Conservation (phyloP, 2,113 vertebrate genomes). For the Pelvicachromis taeniatus region DNA sequence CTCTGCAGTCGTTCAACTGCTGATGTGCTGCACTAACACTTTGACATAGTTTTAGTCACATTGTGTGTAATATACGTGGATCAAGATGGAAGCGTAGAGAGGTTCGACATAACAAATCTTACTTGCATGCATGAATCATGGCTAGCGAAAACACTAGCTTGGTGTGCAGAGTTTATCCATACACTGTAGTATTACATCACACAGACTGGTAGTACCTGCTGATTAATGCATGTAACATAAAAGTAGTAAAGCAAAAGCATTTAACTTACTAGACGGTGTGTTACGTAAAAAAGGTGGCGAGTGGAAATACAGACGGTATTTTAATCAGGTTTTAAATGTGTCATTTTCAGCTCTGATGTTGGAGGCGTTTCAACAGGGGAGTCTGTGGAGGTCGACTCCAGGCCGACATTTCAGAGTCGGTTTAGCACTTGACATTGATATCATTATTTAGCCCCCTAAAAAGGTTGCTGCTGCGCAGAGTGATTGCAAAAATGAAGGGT, state of each 20-base stretch:
- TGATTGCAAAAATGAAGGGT: neutral
- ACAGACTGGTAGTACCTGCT: neutral
- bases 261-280: neutral
- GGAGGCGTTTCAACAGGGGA: neutral
- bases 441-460: neutral
- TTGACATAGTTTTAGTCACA: neutral
- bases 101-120: neutral
- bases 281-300: neutral
- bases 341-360: neutral
- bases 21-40: neutral
- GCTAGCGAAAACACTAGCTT: neutral
- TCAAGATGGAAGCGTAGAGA: neutral
- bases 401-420: neutral
- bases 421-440: neutral
- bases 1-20: neutral
- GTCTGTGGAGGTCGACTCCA: neutral
- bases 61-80: neutral
- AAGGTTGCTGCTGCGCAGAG: neutral
- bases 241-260: neutral
- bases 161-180: neutral
- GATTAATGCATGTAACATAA: neutral
- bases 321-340: neutral
- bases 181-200: neutral
- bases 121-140: neutral
- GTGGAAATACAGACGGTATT: neutral